phyloP scores from a whole-genome alignment of 2,888 invertebrate genomes.

The Sepioteuthis lessoniana region DNA sequence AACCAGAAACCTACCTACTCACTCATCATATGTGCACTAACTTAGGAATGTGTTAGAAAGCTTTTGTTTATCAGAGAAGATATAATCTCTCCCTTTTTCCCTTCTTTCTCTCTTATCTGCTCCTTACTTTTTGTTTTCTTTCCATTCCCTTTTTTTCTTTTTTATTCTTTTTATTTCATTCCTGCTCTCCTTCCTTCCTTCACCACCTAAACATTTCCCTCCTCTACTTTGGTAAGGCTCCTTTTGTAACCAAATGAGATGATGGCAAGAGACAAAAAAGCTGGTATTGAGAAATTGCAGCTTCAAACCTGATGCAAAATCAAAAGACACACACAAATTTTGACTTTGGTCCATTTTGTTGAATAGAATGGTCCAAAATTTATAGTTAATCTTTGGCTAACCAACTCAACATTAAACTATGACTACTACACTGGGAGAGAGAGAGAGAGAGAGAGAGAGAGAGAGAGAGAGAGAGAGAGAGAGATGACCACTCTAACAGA shows the following conservation, averaged over 20 bases:
- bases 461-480: no score
- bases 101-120: background rate
- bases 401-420: no score
- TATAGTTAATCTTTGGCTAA: background rate
- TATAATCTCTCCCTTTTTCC: background rate
- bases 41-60: background rate
- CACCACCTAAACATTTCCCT: background rate
- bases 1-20: background rate
- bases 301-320: conserved; percentile 3
- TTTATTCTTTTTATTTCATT: no score
- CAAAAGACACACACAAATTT: background rate
- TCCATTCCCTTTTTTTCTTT: background rate
- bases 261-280: background rate
- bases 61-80: background rate
- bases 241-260: background rate
- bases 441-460: no score
- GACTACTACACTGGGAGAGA: no score
- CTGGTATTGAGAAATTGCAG: background rate
- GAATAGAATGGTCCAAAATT: background rate
- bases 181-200: background rate
- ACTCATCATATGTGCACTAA: background rate
- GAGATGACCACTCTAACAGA: no score
- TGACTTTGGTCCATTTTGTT: background rate
- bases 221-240: background rate
- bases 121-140: background rate